Evolutionary conservation across 2,797 vertebrate genomes (phyloP), one percentile per base, ranked within the genome.

Genomic region (Chelonia mydas): DNA sequence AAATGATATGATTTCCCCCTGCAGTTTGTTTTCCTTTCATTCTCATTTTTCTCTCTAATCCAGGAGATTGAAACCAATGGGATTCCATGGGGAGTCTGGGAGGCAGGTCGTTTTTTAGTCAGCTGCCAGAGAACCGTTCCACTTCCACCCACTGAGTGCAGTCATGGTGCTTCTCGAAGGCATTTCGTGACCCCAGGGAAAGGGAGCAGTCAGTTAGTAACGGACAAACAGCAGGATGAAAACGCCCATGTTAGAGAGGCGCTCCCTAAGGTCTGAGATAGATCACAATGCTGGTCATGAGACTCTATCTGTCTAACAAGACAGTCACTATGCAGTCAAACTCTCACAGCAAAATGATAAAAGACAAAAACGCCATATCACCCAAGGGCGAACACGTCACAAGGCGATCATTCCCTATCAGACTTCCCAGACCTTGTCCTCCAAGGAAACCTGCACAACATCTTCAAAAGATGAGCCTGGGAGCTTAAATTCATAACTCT

Each of bases 31-130:
- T 41, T 78, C 17, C 41, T 95, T 91, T 87, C 85, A 89, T 87
- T 95, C 86, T 84, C 80, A 19, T 53, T 59, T 55, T 87, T 28
- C 74, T 81, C 84, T 85, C 72, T 49, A 87, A 37, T 84, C 83
- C 76, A 45, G 49, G 89, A 78, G 86, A 94, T 88, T 86, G 86
- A 88, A 97, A 82, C 25, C 84, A 84, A 94, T 85, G 0, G 1
- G 28, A 77, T 94, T 95, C 90, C 77, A 92, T 65, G n/a, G 80
- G 0, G 0, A 93, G 31, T 90, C 91, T 94, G 90, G 91, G 87
- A 87, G 80, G 78, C 81, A 54, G 91, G 57, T 93, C 94, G 81
- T 41, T 76, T 94, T 95, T 76, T 88, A 90, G 95, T 93, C 95
- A 93, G 81, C 81, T 94, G 54, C 41, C 79, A 54, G 80, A 84